These are phyloP conservation scores for Ardeotis arabs DNA, from an alignment of 2,113 vertebrate species.

Conservation along the genomic window DNA sequence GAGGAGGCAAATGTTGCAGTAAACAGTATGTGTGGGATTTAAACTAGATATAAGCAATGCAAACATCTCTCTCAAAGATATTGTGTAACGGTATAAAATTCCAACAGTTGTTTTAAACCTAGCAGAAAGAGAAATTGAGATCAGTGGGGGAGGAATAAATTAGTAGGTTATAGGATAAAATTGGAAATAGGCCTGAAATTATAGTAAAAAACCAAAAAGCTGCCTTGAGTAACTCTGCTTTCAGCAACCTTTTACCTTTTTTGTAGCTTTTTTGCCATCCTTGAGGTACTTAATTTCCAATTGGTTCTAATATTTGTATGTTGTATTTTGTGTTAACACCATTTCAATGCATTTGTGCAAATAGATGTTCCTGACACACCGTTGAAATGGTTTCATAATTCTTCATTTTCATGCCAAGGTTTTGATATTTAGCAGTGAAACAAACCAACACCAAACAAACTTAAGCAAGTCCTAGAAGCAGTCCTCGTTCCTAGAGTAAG, in stretches of 20 bases:
- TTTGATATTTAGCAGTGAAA: not conserved
- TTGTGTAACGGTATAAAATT: not conserved
- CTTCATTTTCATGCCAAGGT: not conserved
- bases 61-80: not conserved
- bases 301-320: not conserved
- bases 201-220: not conserved
- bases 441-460: not conserved
- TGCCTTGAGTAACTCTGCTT: not conserved
- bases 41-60: slow-evolving; percentile 14
- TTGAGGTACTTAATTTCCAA: not conserved
- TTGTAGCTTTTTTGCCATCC: not conserved
- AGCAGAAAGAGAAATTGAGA: slow-evolving; percentile 58
- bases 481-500: not conserved
- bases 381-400: not conserved
- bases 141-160: slow-evolving; percentile 68
- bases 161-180: slow-evolving; percentile 65
- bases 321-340: not conserved
- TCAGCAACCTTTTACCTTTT: slow-evolving; percentile 17
- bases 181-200: slow-evolving; percentile 65
- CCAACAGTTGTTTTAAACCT: slow-evolving; percentile 50
- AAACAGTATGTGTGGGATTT: slow-evolving; percentile 15
- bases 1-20: slow-evolving; percentile 19
- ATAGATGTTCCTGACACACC: not conserved
- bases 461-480: not conserved
- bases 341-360: not conserved